phyloP scores from a whole-genome alignment of 2,113 vertebrate genomes.

The Melanostigma gelatinosum region DNA sequence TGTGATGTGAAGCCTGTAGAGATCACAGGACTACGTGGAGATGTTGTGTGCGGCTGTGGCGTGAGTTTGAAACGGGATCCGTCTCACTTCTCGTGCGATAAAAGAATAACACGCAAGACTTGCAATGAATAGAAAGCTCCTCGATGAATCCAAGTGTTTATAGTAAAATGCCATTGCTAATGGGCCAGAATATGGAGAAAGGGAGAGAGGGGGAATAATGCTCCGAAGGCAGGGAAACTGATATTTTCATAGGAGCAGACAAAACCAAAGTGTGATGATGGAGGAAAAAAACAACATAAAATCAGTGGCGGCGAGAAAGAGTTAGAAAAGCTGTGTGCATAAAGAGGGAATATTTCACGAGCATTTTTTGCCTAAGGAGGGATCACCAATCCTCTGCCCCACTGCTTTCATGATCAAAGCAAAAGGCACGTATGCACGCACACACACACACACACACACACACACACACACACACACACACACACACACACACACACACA shows the following conservation, averaged over 20 bases:
- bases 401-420: constrained; percentile 61
- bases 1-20: constrained; percentile 33
- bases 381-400: constrained; percentile 12
- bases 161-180: constrained; percentile 65
- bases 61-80: constrained; percentile 65
- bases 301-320: not conserved
- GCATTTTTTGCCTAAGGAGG: constrained; percentile 47
- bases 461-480: constrained; percentile 21
- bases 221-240: not conserved
- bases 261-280: constrained; percentile 2
- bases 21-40: not conserved
- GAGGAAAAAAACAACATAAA: not conserved
- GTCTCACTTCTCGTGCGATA: constrained; percentile 70
- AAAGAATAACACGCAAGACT: constrained; percentile 75
- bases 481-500: constrained; percentile 25
- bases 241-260: constrained; percentile 24
- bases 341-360: not conserved
- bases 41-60: constrained; percentile 3
- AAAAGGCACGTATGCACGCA: constrained; percentile 13
- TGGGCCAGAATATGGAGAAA: constrained; percentile 50
- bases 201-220: not conserved
- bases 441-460: constrained; percentile 26
- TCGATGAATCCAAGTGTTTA: constrained; percentile 75
- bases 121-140: constrained; percentile 71
- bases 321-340: constrained; percentile 13